Percentiles rank a stretch among this genome's conserved stretches.
These are phyloP conservation scores for Abrostola triplasia DNA, from an alignment of 2,888 invertebrate genomes.

Conservation along the genomic window DNA sequence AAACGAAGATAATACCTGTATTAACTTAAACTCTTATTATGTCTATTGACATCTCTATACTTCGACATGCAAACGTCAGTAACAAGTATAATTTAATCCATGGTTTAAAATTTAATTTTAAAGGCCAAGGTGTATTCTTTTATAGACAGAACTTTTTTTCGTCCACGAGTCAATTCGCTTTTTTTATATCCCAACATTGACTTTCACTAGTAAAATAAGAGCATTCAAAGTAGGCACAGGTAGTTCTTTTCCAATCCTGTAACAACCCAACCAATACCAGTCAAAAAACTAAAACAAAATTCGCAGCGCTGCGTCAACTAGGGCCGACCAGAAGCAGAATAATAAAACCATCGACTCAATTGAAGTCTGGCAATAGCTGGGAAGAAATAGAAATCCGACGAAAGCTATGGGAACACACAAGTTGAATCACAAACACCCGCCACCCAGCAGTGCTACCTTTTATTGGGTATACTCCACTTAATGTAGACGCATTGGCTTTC, in stretches of 20 bases:
- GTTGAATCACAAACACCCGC: slow-evolving; percentile 67
- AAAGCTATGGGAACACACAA: slow-evolving; percentile 68
- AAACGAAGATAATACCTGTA: too few relatives aligned
- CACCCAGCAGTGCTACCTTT: slow-evolving; percentile 68
- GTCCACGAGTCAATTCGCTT: too few relatives aligned
- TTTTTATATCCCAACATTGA: too few relatives aligned
- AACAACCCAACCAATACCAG: background rate
- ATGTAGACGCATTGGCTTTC: slow-evolving; percentile 21
- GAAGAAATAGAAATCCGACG: slow-evolving; percentile 51
- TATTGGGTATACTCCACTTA: slow-evolving; percentile 43
- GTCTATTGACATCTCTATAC: too few relatives aligned
- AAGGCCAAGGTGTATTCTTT: too few relatives aligned
- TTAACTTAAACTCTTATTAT: too few relatives aligned
- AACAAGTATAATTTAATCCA: too few relatives aligned
- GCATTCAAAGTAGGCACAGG: too few relatives aligned
- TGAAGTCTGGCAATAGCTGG: slow-evolving; percentile 20
- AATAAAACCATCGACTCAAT: slow-evolving; percentile 23
- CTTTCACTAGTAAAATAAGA: too few relatives aligned
- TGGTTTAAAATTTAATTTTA: too few relatives aligned
- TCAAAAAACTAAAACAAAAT: slow-evolving; percentile 3
- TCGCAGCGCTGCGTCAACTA: background rate
- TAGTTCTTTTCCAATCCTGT: background rate
- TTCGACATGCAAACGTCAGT: too few relatives aligned
- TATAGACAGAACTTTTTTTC: too few relatives aligned
- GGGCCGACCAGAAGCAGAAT: slow-evolving; percentile 6